Conservation (phyloP, 2,797 vertebrate genomes). For the Siniperca undulata region DNA sequence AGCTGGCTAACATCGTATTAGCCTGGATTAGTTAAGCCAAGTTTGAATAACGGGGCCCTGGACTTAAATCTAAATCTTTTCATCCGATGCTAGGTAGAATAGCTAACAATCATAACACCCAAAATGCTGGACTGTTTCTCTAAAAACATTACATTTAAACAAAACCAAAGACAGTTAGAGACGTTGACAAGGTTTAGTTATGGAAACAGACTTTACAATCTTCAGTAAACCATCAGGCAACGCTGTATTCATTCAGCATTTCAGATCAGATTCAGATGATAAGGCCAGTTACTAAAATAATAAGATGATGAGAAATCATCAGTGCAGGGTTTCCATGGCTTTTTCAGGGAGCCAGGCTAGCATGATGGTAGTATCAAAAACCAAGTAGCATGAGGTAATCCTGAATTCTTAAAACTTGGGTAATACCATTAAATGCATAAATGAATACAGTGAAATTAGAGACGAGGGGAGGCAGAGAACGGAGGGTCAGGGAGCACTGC, state of each 20-base stretch:
- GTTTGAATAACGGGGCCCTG: neutral
- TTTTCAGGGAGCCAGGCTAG: neutral
- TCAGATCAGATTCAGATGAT: neutral
- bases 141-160: neutral
- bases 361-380: neutral
- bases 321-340: neutral
- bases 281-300: neutral
- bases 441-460: slow-evolving; percentile 48
- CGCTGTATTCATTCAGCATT: slow-evolving; percentile 62
- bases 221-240: slow-evolving; percentile 12
- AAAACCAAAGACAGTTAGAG: neutral
- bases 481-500: neutral
- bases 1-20: neutral
- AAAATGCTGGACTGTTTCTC: neutral
- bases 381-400: neutral
- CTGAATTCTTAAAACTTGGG: neutral
- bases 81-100: neutral
- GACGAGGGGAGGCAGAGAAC: neutral
- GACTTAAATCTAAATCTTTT: neutral
- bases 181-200: slow-evolving; percentile 3
- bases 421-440: slow-evolving; percentile 43
- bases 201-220: neutral
- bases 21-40: neutral
- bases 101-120: neutral
- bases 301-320: neutral